Evolutionary conservation across 2,888 invertebrate species (phyloP).

Genomic region (Cantharis flavilabris): DNA sequence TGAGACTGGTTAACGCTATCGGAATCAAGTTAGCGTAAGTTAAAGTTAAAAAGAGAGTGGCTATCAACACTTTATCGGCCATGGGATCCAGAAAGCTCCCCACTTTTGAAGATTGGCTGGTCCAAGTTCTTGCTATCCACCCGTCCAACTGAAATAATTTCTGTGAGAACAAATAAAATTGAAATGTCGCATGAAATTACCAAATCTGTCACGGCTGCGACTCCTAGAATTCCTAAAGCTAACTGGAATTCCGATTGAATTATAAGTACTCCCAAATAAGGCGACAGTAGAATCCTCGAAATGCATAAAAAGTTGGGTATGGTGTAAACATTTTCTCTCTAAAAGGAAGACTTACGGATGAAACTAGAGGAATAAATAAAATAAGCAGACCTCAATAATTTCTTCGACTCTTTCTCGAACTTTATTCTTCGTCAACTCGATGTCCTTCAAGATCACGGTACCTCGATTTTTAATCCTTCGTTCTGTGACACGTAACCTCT

Average conservation of each 20-base stretch:
- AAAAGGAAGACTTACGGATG: background rate
- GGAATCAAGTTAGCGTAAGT: constrained; percentile 88
- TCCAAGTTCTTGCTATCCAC: constrained; percentile 92
- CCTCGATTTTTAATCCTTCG: constrained; percentile 63
- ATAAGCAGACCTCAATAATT: constrained; percentile 68
- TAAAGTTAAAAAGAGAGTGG: constrained; percentile 83
- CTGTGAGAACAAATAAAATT: background rate
- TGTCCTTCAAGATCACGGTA: constrained; percentile 69
- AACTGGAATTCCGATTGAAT: constrained; percentile 77
- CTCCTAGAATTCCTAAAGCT: constrained; percentile 79
- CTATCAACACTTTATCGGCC: constrained; percentile 94
- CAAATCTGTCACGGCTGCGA: constrained; percentile 91
- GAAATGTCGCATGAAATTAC: constrained; percentile 56
- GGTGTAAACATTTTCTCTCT: constrained; percentile 88
- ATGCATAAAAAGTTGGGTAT: constrained; percentile 91
- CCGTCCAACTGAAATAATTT: constrained; percentile 76
- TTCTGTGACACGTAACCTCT: constrained; percentile 64
- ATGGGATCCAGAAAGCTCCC: constrained; percentile 96
- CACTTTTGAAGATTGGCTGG: constrained; percentile 87
- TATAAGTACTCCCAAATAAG: constrained; percentile 88
- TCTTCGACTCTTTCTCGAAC: constrained; percentile 75
- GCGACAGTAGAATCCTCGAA: constrained; percentile 82
- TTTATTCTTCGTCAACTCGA: constrained; percentile 71
- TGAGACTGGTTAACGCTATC: constrained; percentile 75
- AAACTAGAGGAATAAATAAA: background rate